A percentile compares a stretch with the other conserved stretches of the same genome.
Evolutionary conservation across 1,140 invertebrate genomes (phyloP).

Genomic region (Sweltsa coloradensis): DNA sequence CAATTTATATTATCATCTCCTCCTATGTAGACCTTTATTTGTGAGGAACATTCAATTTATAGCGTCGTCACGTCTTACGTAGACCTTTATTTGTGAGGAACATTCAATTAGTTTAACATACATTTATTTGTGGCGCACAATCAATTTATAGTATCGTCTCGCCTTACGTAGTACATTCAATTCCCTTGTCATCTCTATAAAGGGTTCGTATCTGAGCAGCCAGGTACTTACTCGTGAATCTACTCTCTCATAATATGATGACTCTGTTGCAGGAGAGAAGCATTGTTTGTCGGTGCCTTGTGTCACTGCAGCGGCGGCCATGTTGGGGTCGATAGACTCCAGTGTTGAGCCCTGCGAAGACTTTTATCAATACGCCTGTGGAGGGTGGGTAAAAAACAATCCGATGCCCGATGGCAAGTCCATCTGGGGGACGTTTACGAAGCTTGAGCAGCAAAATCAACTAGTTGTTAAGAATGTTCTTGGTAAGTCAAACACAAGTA

Average conservation of each 20-base stretch:
- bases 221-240: background rate
- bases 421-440: slow-evolving; percentile 92
- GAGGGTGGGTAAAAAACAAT: slow-evolving; percentile 83
- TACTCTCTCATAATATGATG: slow-evolving; percentile 5
- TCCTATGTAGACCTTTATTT: too few relatives aligned
- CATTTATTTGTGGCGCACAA: too few relatives aligned
- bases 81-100: too few relatives aligned
- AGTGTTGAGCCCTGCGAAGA: slow-evolving; percentile 80
- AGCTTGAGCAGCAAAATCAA: slow-evolving; percentile 86
- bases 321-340: slow-evolving; percentile 72
- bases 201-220: background rate
- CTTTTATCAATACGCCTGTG: slow-evolving; percentile 90
- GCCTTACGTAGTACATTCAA: too few relatives aligned
- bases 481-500: too few relatives aligned
- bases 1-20: too few relatives aligned
- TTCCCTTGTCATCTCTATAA: slow-evolving; percentile 7
- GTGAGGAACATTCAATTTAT: too few relatives aligned
- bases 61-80: too few relatives aligned
- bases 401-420: slow-evolving; percentile 85
- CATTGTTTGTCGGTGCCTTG: slow-evolving; percentile 71
- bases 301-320: slow-evolving; percentile 71
- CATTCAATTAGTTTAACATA: too few relatives aligned
- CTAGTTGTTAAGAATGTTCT: slow-evolving; percentile 82
- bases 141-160: too few relatives aligned
- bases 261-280: slow-evolving; percentile 16